Conservation (phyloP, 2,888 invertebrate genomes). For the Syrista parreyssii region DNA sequence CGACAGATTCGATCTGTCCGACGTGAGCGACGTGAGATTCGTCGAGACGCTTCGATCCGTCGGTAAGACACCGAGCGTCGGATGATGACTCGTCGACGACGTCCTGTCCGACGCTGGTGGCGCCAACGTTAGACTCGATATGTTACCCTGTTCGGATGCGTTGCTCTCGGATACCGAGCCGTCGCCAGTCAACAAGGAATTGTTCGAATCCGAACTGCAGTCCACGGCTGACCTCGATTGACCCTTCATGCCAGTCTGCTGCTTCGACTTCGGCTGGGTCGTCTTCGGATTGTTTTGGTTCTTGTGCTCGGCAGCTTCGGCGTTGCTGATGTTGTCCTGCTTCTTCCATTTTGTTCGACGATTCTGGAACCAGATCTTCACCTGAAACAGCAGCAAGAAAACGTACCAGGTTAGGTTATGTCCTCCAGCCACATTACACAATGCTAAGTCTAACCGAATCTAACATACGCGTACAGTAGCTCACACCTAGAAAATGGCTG, state of each 20-base stretch:
- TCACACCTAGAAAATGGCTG: neutral
- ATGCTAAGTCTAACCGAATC: neutral
- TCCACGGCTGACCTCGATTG: conserved; percentile 31
- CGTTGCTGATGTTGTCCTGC: conserved; percentile 90
- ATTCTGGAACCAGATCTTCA: conserved; percentile 93
- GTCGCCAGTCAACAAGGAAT: conserved; percentile 44
- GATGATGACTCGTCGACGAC: conserved; percentile 6
- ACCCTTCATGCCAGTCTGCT: conserved; percentile 21
- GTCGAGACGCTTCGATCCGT: neutral
- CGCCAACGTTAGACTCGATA: conserved; percentile 27
- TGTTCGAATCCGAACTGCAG: conserved; percentile 47
- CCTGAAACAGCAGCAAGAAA: conserved; percentile 70
- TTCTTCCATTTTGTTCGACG: conserved; percentile 89
- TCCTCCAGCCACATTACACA: neutral
- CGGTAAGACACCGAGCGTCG: neutral
- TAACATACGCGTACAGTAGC: too few species aligned
- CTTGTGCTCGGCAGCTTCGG: conserved; percentile 88
- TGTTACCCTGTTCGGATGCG: conserved; percentile 27
- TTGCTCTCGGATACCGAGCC: conserved; percentile 43
- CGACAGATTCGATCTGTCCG: neutral
- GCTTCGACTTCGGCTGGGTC: conserved; percentile 30
- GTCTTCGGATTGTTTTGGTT: conserved; percentile 62
- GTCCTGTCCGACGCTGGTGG: conserved; percentile 13
- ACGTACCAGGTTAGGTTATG: neutral
- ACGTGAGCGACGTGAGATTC: neutral